Evolutionary conservation across 2,888 invertebrate species (phyloP).

Genomic region (Caenorhabditis sp.): DNA sequence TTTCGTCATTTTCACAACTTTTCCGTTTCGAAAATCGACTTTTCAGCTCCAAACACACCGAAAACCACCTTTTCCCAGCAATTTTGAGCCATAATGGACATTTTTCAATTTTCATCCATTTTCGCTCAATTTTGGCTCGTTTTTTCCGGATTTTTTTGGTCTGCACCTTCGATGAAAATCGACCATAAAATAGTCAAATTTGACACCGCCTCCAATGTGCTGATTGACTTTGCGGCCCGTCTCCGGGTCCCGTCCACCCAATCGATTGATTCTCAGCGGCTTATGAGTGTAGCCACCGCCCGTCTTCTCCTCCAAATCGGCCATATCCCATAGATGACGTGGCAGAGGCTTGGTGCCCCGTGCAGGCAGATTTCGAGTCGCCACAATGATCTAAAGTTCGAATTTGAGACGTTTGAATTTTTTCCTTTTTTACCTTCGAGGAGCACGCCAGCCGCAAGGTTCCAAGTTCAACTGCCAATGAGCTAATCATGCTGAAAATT

Average conservation of each 20-base stretch:
- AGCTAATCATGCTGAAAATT: conserved; percentile 55
- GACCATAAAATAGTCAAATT: conserved; percentile 83
- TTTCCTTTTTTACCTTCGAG: conserved; percentile 32
- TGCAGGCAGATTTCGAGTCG: conserved; percentile 71
- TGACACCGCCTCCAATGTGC: conserved; percentile 83
- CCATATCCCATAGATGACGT: conserved; percentile 78
- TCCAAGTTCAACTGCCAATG: conserved; percentile 60
- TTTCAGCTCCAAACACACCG: neutral
- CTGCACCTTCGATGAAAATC: conserved; percentile 78
- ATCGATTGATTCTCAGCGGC: conserved; percentile 76
- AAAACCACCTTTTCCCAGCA: conserved; percentile 3
- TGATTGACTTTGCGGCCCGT: conserved; percentile 81
- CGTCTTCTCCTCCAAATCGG: conserved; percentile 77
- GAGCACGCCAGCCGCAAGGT: conserved; percentile 54
- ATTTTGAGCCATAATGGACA: neutral
- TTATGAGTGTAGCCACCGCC: conserved; percentile 80
- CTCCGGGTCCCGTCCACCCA: conserved; percentile 82
- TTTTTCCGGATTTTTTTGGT: conserved; percentile 11
- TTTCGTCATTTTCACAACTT: neutral
- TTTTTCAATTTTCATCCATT: too few species aligned
- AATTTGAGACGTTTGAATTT: neutral
- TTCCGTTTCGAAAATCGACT: neutral
- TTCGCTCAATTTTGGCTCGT: neutral
- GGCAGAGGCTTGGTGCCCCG: conserved; percentile 80
- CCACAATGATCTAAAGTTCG: conserved; percentile 47